Evolutionary conservation across 2,888 invertebrate genomes (phyloP).

Genomic region (Spodoptera littoralis): DNA sequence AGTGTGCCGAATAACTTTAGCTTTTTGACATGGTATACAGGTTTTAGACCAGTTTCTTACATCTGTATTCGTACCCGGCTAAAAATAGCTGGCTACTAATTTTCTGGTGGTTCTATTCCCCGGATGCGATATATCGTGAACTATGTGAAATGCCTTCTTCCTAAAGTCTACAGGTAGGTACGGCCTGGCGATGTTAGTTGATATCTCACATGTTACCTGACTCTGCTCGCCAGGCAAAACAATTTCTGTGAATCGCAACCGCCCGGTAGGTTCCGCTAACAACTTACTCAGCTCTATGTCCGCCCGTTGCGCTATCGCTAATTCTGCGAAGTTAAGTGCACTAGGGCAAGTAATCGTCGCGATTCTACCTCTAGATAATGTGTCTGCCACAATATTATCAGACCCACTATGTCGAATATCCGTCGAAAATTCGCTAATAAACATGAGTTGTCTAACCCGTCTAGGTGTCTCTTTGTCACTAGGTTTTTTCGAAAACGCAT

Average conservation of each 20-base stretch:
- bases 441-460: not conserved
- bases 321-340: conserved; percentile 2
- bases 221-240: not conserved
- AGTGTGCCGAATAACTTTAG: conserved; percentile 1
- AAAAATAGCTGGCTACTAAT: conserved; percentile 8
- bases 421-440: conserved; percentile 2
- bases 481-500: conserved; percentile 2
- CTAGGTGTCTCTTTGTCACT: conserved; percentile 1
- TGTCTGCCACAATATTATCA: not conserved
- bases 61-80: conserved; percentile 2
- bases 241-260: conserved; percentile 1
- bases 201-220: conserved; percentile 1
- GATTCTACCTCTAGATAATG: not conserved
- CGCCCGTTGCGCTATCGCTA: conserved; percentile 1
- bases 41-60: conserved; percentile 7
- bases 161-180: conserved; percentile 5
- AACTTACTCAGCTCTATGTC: not conserved
- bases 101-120: conserved; percentile 5
- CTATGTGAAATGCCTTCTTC: not conserved
- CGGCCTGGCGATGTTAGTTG: not conserved
- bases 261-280: not conserved
- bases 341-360: not conserved
- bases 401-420: not conserved
- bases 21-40: conserved; percentile 5
- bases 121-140: conserved; percentile 4